Evolutionary conservation across 2,113 vertebrate species (phyloP).

Genomic region (Meriones unguiculatus): DNA sequence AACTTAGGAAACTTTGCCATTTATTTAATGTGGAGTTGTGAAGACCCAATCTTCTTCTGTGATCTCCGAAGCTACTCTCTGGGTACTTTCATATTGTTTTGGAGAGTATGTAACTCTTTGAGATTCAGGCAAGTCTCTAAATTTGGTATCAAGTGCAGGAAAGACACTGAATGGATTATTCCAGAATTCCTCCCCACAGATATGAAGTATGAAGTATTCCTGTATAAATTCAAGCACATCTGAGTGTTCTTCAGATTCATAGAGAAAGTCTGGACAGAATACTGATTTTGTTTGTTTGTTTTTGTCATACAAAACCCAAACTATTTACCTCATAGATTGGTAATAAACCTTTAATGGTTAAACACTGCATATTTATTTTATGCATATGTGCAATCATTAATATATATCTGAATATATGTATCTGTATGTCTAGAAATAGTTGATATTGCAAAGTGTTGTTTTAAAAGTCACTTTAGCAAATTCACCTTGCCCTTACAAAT

Average conservation of each 20-base stretch:
- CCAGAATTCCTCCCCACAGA: not conserved
- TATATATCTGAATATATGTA: not conserved
- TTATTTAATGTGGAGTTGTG: not conserved
- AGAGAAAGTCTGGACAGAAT: not conserved
- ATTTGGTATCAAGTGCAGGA: not conserved
- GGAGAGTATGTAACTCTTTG: not conserved
- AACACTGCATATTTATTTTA: not conserved
- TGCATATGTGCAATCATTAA: not conserved
- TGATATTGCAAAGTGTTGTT: not conserved
- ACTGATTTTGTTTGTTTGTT: not conserved
- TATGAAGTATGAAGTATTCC: not conserved
- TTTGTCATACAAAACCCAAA: constrained; percentile 1
- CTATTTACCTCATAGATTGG: constrained; percentile 27
- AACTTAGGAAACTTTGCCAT: not conserved
- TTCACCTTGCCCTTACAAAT: constrained; percentile 61
- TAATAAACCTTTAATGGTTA: not conserved
- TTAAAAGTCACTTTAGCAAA: constrained; percentile 63
- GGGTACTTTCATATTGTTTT: not conserved
- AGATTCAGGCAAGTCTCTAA: not conserved
- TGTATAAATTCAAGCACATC: not conserved
- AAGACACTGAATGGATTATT: not conserved
- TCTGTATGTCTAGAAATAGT: not conserved
- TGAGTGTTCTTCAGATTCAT: not conserved
- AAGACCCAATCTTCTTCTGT: not conserved
- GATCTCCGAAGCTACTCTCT: not conserved